A percentile compares a stretch with the other conserved stretches of the same genome.
These are phyloP conservation scores for Scolopax bukidnonensis DNA, from an alignment of 2,797 vertebrate species.

Conservation along the genomic window DNA sequence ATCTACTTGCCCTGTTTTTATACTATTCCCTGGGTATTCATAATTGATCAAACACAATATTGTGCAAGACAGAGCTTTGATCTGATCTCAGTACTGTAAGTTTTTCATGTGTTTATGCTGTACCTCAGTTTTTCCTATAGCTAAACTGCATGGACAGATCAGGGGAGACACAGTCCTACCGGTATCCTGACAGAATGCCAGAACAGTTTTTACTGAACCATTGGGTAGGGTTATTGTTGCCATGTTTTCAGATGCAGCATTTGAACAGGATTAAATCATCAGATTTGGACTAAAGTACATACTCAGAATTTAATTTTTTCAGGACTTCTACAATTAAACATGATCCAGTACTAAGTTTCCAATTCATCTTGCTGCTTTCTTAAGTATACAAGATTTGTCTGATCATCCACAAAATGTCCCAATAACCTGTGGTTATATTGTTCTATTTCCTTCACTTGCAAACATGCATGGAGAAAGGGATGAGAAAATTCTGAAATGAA, in stretches of 20 bases:
- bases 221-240: background rate
- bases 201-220: background rate
- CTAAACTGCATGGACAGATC: slow-evolving; percentile 5
- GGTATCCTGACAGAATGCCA: background rate
- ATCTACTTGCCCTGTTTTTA: background rate
- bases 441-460: background rate
- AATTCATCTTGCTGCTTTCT: background rate
- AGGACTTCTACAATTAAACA: background rate
- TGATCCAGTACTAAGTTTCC: background rate
- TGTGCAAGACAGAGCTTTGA: slow-evolving; percentile 44
- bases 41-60: slow-evolving; percentile 57
- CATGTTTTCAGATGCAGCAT: background rate
- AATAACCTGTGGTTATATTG: background rate
- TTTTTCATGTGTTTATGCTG: slow-evolving; percentile 38
- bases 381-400: background rate
- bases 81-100: background rate
- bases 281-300: background rate
- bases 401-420: background rate
- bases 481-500: background rate
- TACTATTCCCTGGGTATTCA: background rate
- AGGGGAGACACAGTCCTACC: background rate
- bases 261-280: background rate
- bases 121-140: slow-evolving; percentile 11
- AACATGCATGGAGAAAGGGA: background rate
- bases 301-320: background rate